These are phyloP conservation scores for Cromileptes altivelis DNA, from an alignment of 2,113 vertebrate species.

Conservation along the genomic window DNA sequence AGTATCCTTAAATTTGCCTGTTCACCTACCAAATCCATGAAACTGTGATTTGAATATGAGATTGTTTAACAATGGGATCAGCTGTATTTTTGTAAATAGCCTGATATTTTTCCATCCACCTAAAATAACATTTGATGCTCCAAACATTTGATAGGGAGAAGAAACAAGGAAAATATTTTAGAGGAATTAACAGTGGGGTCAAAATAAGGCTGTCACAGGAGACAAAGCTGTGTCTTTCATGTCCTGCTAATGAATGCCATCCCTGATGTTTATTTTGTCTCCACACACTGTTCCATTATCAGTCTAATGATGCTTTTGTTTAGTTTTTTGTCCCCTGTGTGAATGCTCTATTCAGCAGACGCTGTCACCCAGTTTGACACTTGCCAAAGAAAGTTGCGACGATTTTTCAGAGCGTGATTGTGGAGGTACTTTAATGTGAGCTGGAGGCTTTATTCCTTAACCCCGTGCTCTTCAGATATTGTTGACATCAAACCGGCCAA, in stretches of 20 bases:
- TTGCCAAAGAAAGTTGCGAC: not conserved
- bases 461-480: slow-evolving; percentile 86
- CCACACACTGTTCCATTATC: not conserved
- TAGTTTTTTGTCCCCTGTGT: not conserved
- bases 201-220: too few species aligned
- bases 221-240: not conserved
- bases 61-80: not conserved
- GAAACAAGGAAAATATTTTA: too few species aligned
- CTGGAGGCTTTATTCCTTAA: slow-evolving; percentile 58
- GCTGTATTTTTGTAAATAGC: not conserved
- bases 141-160: not conserved
- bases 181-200: too few species aligned
- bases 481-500: slow-evolving; percentile 99
- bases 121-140: not conserved
- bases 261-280: not conserved
- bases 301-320: not conserved
- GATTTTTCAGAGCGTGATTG: not conserved
- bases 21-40: not conserved
- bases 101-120: not conserved
- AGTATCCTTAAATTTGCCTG: slow-evolving; percentile 80
- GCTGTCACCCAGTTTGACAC: not conserved
- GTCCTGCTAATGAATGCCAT: not conserved
- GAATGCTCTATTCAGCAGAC: not conserved
- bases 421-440: too few species aligned
- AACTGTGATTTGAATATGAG: not conserved